Percentiles rank a stretch among this genome's conserved stretches.
phyloP scores from a whole-genome alignment of 2,113 vertebrate species.

The Acrocephalus arundinaceus region DNA sequence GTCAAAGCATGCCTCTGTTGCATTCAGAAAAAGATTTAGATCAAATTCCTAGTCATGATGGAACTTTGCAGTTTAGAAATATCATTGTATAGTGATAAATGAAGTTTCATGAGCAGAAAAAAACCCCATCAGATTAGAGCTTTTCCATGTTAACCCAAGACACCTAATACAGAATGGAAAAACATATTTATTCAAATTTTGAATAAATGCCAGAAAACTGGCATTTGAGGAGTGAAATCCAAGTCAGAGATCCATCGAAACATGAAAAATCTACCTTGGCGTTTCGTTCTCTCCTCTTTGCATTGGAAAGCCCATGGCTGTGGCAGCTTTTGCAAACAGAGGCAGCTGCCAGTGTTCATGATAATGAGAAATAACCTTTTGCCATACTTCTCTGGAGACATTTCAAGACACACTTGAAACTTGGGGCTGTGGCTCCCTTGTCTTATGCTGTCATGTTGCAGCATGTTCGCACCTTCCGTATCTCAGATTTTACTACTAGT shows the following conservation, averaged over 20 bases:
- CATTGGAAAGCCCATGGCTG: background rate
- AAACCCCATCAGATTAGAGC: background rate
- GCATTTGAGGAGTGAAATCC: background rate
- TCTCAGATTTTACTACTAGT: background rate
- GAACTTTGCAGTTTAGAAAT: background rate
- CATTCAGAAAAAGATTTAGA: background rate
- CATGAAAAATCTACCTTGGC: background rate
- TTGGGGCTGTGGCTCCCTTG: background rate
- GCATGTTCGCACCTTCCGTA: background rate
- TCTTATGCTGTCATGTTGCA: fast-evolving
- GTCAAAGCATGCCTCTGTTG: background rate
- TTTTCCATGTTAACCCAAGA: background rate
- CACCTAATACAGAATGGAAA: background rate
- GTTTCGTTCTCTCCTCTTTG: background rate
- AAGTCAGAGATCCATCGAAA: background rate
- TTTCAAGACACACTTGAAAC: background rate
- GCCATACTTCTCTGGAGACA: background rate
- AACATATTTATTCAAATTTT: background rate
- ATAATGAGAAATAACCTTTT: background rate
- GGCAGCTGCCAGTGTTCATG: background rate
- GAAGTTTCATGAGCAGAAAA: background rate
- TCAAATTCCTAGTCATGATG: background rate
- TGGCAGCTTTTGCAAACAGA: background rate
- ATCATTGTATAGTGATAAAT: background rate
- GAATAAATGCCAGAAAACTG: background rate